Evolutionary conservation across 2,888 invertebrate genomes (phyloP).

Genomic region (Troilus luridus): DNA sequence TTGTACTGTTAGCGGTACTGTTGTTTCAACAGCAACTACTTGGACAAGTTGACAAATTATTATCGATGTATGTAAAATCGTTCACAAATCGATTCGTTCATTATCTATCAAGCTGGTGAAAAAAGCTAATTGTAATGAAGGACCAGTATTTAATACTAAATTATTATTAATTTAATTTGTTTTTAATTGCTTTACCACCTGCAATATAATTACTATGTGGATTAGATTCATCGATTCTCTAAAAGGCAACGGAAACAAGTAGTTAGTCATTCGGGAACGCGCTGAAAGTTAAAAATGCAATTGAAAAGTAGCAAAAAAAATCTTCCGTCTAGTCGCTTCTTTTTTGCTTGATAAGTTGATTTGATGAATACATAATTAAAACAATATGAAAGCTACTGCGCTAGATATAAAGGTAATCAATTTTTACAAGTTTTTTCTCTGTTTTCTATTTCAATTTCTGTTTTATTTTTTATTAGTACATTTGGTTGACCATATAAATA

Average conservation of each 20-base stretch:
- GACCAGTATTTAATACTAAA: background rate
- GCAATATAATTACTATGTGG: background rate
- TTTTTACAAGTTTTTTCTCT: background rate
- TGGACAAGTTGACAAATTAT: conserved; percentile 31
- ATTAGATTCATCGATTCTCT: background rate
- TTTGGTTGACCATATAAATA: no score
- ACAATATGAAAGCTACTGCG: background rate
- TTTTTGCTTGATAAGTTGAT: background rate
- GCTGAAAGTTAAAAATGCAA: background rate
- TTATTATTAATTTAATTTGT: background rate
- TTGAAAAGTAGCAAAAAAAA: background rate
- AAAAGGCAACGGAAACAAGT: background rate
- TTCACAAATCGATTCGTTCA: background rate
- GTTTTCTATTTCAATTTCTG: background rate
- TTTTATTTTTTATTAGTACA: no score
- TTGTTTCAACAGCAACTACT: conserved; percentile 42
- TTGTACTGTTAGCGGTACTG: conserved; percentile 57
- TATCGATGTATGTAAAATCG: conserved; percentile 28
- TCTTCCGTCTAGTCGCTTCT: background rate
- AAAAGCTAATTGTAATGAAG: background rate
- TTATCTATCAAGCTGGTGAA: background rate
- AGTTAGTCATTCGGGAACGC: conserved; percentile 25
- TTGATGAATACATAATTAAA: background rate
- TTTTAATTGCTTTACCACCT: background rate
- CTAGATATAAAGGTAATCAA: background rate